These are phyloP conservation scores for Crotalus horridus DNA, from an alignment of 2,113 vertebrate genomes.

Conservation along the genomic window DNA sequence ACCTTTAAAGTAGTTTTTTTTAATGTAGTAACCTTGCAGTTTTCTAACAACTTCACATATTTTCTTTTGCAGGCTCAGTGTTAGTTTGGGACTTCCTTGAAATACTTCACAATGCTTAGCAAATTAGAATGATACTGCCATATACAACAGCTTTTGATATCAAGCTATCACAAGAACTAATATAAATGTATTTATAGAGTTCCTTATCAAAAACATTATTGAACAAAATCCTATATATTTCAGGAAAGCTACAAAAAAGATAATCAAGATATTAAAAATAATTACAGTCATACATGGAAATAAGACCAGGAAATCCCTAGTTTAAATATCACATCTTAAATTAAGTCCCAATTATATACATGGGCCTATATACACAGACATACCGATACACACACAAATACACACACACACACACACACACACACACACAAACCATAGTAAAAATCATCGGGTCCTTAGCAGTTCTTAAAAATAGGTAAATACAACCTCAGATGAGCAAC, in stretches of 20 bases:
- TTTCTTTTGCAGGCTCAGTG: constrained; percentile 45
- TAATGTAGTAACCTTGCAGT: constrained; percentile 42
- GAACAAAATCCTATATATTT: background rate
- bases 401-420: background rate
- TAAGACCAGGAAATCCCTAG: background rate
- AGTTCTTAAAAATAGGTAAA: background rate
- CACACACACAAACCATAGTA: background rate
- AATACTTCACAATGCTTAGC: constrained; percentile 11
- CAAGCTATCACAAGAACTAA: background rate
- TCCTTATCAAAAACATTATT: background rate
- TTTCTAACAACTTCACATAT: constrained; percentile 51
- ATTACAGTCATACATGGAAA: background rate
- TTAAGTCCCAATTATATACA: background rate
- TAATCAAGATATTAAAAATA: background rate
- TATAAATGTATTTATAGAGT: background rate
- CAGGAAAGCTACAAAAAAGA: background rate
- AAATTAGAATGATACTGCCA: constrained; percentile 30
- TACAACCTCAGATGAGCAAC: background rate
- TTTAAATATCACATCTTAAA: background rate
- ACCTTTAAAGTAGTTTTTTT: constrained; percentile 49
- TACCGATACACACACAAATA: background rate
- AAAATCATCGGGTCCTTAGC: background rate
- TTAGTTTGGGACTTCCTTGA: constrained; percentile 43
- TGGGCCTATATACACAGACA: background rate
- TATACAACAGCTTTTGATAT: background rate